Evolutionary conservation across 2,797 vertebrate genomes (phyloP), one percentile per base, ranked within the genome.

Genomic region (Pantherophis alleghaniensis): DNA sequence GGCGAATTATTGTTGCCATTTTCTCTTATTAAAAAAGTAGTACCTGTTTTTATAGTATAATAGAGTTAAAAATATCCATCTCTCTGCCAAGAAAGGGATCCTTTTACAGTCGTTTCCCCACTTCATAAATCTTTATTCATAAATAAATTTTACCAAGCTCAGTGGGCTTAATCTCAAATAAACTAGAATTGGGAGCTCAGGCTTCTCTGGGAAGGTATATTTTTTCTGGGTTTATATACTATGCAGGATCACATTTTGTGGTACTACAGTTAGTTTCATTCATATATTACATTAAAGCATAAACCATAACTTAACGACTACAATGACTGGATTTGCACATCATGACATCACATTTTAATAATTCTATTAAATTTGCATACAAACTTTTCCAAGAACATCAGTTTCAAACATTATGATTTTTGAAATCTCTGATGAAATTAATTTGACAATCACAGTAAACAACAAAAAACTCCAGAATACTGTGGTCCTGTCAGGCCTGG

Each of bases 11-110:
- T 89, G 42, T 91, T 88, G 47, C 32, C 61, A 51, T 92, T 79
- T 92, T 89, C 83, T 69, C 89, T 92, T 91, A 91, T 88, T 56
- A 69, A 59, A 61, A 93, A 79, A 91, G 26, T 11, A 24, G 37
- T 93, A 79, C 61, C 92, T 92, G 69, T 93, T 89, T 83, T 53
- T 37, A 93, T 22, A 91, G 7, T 47, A 56, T 89, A 93, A 89
- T 32, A 66, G 69, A 83, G 32, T 86, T 51, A 57, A 53, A 89
- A 18, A 89, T 14, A 5, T 56, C 24, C 26, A 7, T 10, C 53
- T 56, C 32, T 28, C 87, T 18, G 18, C 56, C 18, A 56, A 60
- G 18, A 32, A 59, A 93, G 7, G 59, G 32, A 63, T 86, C n/a
- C n/a, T 83, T 93, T 91, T 60, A 91, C 90, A 83, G 22, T 91